Percentiles rank a stretch among this genome's conserved stretches.
Evolutionary conservation across 2,113 vertebrate genomes (phyloP).

Genomic region (Tetraodon nigroviridis): DNA sequence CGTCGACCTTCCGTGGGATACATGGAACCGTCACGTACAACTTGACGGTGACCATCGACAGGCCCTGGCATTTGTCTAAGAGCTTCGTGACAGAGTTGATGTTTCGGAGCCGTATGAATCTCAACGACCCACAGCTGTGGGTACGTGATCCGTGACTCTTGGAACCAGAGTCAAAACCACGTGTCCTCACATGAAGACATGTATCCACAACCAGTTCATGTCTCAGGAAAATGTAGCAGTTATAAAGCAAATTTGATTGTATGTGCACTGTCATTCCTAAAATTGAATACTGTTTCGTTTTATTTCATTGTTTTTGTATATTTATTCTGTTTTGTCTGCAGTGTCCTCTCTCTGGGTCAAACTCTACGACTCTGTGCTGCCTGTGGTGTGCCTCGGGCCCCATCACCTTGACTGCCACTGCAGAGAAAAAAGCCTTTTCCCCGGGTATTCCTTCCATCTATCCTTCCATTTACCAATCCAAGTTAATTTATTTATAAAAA

Average conservation of each 20-base stretch:
- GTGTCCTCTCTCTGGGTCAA: slow-evolving; percentile 50
- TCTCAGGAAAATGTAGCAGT: no score
- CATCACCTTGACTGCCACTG: slow-evolving; percentile 21
- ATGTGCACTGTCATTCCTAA: neutral
- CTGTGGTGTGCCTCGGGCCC: slow-evolving; percentile 49
- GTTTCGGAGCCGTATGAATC: slow-evolving; percentile 31
- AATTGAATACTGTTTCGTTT: neutral
- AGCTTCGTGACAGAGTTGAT: slow-evolving; percentile 48
- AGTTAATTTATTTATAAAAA: neutral
- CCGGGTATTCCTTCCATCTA: slow-evolving; percentile 33
- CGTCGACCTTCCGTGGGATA: slow-evolving; percentile 32
- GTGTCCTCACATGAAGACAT: no score
- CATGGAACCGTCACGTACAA: slow-evolving; percentile 33
- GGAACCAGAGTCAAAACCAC: no score
- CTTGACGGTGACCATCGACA: slow-evolving; percentile 46
- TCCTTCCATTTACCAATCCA: neutral
- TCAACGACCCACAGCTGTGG: slow-evolving; percentile 37
- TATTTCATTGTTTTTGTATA: neutral
- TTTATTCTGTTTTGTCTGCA: slow-evolving; percentile 13
- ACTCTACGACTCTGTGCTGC: slow-evolving; percentile 29
- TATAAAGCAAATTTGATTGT: no score
- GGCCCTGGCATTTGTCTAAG: slow-evolving; percentile 56
- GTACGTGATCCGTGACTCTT: slow-evolving; percentile 31
- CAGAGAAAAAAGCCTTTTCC: slow-evolving; percentile 45
- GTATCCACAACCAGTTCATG: no score